These are phyloP conservation scores for Lagodon rhomboides DNA, from an alignment of 2,797 vertebrate genomes.

Conservation along the genomic window DNA sequence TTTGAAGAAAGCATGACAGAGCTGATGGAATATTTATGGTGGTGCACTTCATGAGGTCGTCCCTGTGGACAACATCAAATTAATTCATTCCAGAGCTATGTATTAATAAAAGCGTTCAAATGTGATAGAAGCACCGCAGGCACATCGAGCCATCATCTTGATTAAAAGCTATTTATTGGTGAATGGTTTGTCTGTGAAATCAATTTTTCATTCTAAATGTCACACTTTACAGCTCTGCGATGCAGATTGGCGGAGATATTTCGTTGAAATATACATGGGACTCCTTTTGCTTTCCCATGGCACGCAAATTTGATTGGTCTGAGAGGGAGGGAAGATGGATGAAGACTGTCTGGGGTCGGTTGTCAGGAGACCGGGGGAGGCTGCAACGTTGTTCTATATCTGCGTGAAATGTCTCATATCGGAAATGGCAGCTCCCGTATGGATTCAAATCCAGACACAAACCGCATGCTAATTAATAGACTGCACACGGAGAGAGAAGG, in stretches of 20 bases:
- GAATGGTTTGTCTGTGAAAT: slow-evolving; percentile 68
- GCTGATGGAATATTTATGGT: slow-evolving; percentile 53
- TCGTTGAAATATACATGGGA: slow-evolving; percentile 78
- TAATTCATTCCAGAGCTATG: slow-evolving; percentile 37
- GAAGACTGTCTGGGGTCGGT: slow-evolving; percentile 71
- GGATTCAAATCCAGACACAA: slow-evolving; percentile 66
- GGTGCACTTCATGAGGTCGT: slow-evolving; percentile 31
- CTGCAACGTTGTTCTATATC: slow-evolving; percentile 66
- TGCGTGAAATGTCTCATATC: slow-evolving; percentile 72
- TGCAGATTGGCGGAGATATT: slow-evolving; percentile 67
- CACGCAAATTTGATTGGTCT: slow-evolving; percentile 69
- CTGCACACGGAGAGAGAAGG: slow-evolving; percentile 24
- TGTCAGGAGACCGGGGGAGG: slow-evolving; percentile 73
- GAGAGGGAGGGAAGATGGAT: slow-evolving; percentile 71
- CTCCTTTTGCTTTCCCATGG: slow-evolving; percentile 62
- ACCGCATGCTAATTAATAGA: slow-evolving; percentile 65
- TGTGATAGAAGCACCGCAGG: slow-evolving; percentile 33
- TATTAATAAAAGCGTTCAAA: slow-evolving; percentile 64
- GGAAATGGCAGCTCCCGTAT: slow-evolving; percentile 78
- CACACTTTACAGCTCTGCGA: slow-evolving; percentile 69
- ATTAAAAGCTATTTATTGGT: slow-evolving; percentile 73
- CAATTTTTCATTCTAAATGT: slow-evolving; percentile 73
- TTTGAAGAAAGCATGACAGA: slow-evolving; percentile 34
- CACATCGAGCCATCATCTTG: slow-evolving; percentile 53
- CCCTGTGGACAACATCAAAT: slow-evolving; percentile 47